phyloP scores from a whole-genome alignment of 2,888 invertebrate species.

The Bimastos eiseni region DNA sequence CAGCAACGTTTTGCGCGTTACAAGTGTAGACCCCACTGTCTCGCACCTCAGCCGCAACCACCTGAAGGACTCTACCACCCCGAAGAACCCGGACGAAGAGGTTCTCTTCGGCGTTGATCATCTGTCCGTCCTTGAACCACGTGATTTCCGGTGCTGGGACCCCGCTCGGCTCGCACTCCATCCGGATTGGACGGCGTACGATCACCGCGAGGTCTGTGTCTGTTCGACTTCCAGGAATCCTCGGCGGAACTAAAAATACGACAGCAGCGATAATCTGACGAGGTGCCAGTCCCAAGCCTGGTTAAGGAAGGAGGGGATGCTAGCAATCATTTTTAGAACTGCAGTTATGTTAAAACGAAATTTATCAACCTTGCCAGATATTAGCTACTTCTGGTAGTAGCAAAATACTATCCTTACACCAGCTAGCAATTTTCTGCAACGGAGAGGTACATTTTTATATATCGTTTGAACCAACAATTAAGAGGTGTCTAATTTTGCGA shows the following conservation, averaged over 20 bases:
- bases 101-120: slow-evolving; percentile 28
- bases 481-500: too few relatives aligned
- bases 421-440: too few relatives aligned
- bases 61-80: slow-evolving; percentile 39
- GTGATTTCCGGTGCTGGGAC: slow-evolving; percentile 61
- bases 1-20: slow-evolving; percentile 63
- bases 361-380: too few relatives aligned
- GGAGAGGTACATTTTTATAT: too few relatives aligned
- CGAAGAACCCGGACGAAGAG: slow-evolving; percentile 35
- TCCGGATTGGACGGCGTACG: slow-evolving; percentile 47
- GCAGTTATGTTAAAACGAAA: too few relatives aligned
- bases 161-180: slow-evolving; percentile 60
- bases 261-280: neutral
- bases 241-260: slow-evolving; percentile 54
- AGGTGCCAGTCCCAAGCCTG: too few relatives aligned
- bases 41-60: slow-evolving; percentile 49
- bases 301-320: too few relatives aligned
- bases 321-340: too few relatives aligned
- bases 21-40: slow-evolving; percentile 64
- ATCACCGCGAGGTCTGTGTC: slow-evolving; percentile 38
- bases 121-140: slow-evolving; percentile 61
- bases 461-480: too few relatives aligned
- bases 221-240: slow-evolving; percentile 50
- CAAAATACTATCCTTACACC: too few relatives aligned
- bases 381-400: too few relatives aligned